A percentile compares a stretch with the other conserved stretches of the same genome.
phyloP scores from a whole-genome alignment of 2,888 invertebrate species.

The Epinotia brunnichana region DNA sequence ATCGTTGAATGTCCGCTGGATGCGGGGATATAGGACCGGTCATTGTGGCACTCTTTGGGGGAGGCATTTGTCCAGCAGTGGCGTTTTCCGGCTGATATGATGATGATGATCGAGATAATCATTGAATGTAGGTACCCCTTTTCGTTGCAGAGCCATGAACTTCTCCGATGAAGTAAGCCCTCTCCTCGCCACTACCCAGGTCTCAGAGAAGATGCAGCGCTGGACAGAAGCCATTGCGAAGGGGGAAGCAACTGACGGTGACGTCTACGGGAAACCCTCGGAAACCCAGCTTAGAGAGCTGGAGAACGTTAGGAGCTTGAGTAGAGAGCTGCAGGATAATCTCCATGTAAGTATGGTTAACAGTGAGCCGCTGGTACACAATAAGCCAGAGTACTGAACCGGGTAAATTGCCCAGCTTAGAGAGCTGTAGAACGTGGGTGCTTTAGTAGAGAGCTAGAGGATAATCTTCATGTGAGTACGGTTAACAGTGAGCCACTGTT shows the following conservation, averaged over 20 bases:
- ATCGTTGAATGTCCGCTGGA: too few species aligned
- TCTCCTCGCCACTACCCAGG: constrained; percentile 54
- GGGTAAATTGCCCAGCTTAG: constrained; percentile 49
- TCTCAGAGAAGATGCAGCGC: constrained; percentile 63
- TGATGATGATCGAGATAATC: too few species aligned
- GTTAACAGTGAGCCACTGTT: background rate
- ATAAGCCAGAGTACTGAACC: background rate
- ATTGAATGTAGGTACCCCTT: background rate
- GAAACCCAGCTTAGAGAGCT: constrained; percentile 69
- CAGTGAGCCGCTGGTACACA: background rate
- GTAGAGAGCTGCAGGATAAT: constrained; percentile 74
- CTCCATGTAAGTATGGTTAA: constrained; percentile 61
- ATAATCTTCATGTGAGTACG: constrained; percentile 66
- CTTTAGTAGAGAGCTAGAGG: constrained; percentile 72
- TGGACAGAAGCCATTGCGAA: constrained; percentile 67
- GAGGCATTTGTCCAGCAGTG: too few species aligned
- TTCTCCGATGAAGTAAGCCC: constrained; percentile 58
- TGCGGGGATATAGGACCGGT: too few species aligned
- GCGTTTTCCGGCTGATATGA: too few species aligned
- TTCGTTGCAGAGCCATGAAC: constrained; percentile 62
- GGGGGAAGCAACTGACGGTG: constrained; percentile 63
- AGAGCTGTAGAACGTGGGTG: constrained; percentile 49
- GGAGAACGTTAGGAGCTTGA: constrained; percentile 71
- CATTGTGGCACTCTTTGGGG: too few species aligned
- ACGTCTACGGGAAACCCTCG: constrained; percentile 72